These are phyloP conservation scores for Nyctalus aviator DNA, from an alignment of 2,797 vertebrate genomes.

Conservation along the genomic window DNA sequence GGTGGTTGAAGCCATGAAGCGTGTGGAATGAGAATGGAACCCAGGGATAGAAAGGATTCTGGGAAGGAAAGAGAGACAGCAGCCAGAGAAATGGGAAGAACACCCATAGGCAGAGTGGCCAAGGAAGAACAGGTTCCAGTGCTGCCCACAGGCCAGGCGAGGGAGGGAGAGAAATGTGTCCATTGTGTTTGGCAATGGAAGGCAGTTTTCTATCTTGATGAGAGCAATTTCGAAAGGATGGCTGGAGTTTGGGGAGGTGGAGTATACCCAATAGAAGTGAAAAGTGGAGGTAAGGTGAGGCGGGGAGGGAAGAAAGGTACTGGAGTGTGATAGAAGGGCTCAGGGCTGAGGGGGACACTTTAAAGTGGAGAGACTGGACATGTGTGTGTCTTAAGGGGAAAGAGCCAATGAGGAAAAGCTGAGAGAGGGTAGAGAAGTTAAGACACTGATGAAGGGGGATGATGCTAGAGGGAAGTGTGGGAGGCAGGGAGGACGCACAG, in stretches of 20 bases:
- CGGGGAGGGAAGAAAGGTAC: not conserved
- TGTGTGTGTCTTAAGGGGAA: not conserved
- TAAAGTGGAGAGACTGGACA: not conserved
- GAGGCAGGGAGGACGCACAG: too few relatives aligned
- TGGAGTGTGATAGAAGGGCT: not conserved
- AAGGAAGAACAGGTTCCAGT: not conserved
- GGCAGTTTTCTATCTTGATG: not conserved
- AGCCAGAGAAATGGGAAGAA: not conserved
- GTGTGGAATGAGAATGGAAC: not conserved
- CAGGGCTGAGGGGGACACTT: not conserved
- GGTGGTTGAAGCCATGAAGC: not conserved
- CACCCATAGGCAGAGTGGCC: not conserved
- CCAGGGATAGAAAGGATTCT: not conserved
- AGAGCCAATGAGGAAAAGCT: not conserved
- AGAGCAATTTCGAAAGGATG: not conserved
- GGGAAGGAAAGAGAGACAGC: not conserved
- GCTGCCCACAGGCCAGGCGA: not conserved
- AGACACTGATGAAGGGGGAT: not conserved
- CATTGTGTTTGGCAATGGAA: not conserved
- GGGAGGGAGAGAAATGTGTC: not conserved
- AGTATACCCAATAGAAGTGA: not conserved
- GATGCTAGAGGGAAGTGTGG: not conserved
- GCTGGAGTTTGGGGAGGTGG: too few relatives aligned
- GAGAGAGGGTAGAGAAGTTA: not conserved
- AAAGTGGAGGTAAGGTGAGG: not conserved